These are phyloP conservation scores for Sesamia inferens DNA, from an alignment of 2,888 invertebrate species.

Conservation along the genomic window DNA sequence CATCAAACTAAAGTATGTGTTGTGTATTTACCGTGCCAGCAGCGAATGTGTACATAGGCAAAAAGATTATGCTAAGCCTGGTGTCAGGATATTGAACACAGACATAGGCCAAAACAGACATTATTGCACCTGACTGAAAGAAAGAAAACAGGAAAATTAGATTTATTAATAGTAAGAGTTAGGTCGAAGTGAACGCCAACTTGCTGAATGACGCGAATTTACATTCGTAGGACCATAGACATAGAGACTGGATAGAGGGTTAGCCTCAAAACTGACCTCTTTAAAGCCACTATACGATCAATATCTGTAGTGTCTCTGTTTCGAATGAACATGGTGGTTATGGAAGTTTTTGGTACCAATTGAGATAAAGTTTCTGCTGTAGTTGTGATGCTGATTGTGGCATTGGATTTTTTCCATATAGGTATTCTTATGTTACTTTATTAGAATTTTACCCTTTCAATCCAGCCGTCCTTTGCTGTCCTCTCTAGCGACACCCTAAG, in stretches of 20 bases:
- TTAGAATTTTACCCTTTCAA: no score
- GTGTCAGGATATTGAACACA: slow-evolving; percentile 97
- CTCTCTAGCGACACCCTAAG: no score
- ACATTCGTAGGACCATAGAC: not conserved
- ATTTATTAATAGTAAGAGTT: not conserved
- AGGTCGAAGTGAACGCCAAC: not conserved
- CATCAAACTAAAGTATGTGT: not conserved
- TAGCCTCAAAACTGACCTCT: not conserved
- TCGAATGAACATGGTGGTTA: not conserved
- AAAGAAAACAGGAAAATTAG: slow-evolving; percentile 33
- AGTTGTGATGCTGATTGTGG: not conserved
- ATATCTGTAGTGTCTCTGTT: not conserved
- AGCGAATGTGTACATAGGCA: slow-evolving; percentile 97
- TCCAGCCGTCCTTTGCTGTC: no score
- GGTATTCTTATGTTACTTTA: not conserved
- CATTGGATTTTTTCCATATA: not conserved
- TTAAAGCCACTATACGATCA: not conserved
- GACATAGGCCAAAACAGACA: slow-evolving; percentile 96
- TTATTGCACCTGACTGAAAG: slow-evolving; percentile 97
- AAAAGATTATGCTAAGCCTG: slow-evolving; percentile 95
- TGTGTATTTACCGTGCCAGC: slow-evolving; percentile 93
- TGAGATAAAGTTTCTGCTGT: not conserved
- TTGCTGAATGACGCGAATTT: not conserved
- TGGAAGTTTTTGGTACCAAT: not conserved
- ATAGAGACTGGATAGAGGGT: not conserved